Conservation (phyloP, 2,888 invertebrate species). For the Andrena fulva region DNA sequence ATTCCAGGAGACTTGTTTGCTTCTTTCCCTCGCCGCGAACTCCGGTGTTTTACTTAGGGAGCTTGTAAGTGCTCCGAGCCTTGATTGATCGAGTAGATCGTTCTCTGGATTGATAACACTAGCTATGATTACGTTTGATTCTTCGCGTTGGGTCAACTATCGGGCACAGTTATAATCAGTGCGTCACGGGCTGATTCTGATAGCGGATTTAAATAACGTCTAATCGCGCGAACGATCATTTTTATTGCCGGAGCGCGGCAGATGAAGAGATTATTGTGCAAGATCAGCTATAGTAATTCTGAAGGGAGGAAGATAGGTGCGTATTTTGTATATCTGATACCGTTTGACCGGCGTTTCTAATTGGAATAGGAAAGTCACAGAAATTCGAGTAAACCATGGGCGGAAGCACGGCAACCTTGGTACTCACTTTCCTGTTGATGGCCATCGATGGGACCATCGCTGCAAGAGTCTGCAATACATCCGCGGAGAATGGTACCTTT, state of each 20-base stretch:
- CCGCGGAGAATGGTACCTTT: slow-evolving; percentile 13
- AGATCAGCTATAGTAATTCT: neutral
- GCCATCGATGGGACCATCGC: neutral
- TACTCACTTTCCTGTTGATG: neutral
- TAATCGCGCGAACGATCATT: slow-evolving; percentile 1
- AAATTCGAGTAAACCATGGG: neutral
- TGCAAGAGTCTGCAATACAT: slow-evolving; percentile 12
- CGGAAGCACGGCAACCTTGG: neutral
- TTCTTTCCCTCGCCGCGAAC: too few relatives aligned
- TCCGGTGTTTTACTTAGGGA: neutral
- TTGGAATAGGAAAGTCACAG: neutral
- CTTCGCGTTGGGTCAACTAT: neutral
- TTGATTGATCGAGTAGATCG: neutral
- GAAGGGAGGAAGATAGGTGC: neutral
- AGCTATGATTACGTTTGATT: neutral
- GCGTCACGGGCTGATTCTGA: neutral
- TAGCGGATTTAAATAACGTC: slow-evolving; percentile 19
- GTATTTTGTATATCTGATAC: too few relatives aligned
- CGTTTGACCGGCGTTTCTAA: too few relatives aligned
- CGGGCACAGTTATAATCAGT: neutral
- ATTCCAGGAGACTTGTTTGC: neutral
- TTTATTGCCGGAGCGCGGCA: neutral
- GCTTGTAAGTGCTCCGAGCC: neutral
- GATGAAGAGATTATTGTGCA: neutral
- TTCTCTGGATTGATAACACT: neutral